phyloP scores from a whole-genome alignment of 2,113 vertebrate genomes.

The Calyptommatus sinebrachiatus region DNA sequence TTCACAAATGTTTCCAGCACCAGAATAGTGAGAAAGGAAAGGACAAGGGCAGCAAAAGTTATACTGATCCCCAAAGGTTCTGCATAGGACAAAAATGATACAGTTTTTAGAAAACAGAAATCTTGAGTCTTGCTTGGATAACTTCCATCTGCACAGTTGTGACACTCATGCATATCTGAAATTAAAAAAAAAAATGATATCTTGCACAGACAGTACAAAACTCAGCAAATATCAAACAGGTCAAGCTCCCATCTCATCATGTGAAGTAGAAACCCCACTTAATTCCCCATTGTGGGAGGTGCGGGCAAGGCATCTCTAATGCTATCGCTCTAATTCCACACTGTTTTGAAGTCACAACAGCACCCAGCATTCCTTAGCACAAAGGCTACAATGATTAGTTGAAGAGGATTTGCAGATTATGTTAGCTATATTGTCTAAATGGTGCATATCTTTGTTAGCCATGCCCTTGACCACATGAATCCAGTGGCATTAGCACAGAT shows the following conservation, averaged over 20 bases:
- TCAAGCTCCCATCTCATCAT: not conserved
- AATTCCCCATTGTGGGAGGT: no score
- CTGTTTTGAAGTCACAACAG: no score
- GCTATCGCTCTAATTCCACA: no score
- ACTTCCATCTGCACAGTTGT: not conserved
- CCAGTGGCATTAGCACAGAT: no score
- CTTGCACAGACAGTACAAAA: not conserved
- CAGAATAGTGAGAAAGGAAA: not conserved
- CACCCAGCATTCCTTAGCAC: no score
- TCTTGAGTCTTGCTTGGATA: not conserved
- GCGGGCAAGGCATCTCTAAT: no score
- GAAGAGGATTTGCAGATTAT: no score
- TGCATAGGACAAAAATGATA: not conserved
- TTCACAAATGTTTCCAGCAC: not conserved
- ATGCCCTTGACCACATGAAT: no score
- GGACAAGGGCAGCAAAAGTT: not conserved
- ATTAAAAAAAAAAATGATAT: not conserved
- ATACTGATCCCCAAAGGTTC: not conserved
- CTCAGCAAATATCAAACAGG: not conserved
- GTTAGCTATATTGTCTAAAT: no score
- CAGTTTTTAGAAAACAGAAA: not conserved
- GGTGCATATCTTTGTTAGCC: no score
- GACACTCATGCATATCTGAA: not conserved
- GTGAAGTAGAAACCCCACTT: not conserved
- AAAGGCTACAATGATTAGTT: no score